Evolutionary conservation across 2,888 invertebrate species (phyloP).

Genomic region (Tethea ocularis): DNA sequence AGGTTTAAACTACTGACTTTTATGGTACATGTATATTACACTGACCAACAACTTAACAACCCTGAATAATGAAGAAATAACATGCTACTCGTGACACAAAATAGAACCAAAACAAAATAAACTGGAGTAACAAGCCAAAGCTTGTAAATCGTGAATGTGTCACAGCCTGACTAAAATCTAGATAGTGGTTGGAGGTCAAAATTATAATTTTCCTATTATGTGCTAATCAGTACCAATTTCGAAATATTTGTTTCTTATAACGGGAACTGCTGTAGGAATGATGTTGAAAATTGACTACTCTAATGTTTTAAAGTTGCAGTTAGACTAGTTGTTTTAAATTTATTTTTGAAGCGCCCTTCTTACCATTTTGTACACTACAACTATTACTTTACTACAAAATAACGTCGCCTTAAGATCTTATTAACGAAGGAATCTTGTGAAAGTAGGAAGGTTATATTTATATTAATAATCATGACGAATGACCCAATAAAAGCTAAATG

Average conservation of each 20-base stretch:
- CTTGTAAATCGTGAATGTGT: conserved; percentile 3
- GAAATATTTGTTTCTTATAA: neutral
- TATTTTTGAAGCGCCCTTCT: too few relatives aligned
- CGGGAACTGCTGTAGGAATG: neutral
- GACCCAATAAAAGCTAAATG: neutral
- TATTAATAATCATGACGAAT: neutral
- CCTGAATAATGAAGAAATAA: neutral
- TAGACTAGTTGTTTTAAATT: too few relatives aligned
- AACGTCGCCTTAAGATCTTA: too few relatives aligned
- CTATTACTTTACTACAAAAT: too few relatives aligned
- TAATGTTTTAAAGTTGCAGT: too few relatives aligned
- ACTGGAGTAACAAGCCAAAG: conserved; percentile 2
- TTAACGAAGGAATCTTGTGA: too few relatives aligned
- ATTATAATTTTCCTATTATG: neutral
- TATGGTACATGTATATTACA: too few relatives aligned
- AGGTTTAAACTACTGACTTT: too few relatives aligned
- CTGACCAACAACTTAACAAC: neutral
- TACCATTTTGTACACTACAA: too few relatives aligned
- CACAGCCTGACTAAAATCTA: neutral
- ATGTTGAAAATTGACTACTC: neutral
- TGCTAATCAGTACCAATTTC: neutral
- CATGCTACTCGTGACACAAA: neutral
- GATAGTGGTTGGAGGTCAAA: neutral
- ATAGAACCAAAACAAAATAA: neutral
- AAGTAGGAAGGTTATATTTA: neutral